A percentile compares a stretch with the other conserved stretches of the same genome.
phyloP scores from a whole-genome alignment of 2,797 vertebrate species.

The Bucorvus abyssinicus region DNA sequence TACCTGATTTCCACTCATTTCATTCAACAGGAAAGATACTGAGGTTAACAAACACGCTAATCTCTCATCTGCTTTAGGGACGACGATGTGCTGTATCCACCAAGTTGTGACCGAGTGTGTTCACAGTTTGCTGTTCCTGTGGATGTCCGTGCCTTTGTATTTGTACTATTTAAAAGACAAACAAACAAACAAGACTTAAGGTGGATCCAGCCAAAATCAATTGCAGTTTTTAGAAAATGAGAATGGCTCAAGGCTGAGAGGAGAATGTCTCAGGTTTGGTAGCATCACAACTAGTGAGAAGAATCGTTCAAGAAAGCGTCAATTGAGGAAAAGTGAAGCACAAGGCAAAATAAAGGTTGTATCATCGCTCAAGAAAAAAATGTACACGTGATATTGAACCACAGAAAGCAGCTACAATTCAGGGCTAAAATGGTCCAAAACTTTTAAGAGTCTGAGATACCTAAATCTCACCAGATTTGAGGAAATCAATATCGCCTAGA shows the following conservation, averaged over 20 bases:
- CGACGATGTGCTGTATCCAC: neutral
- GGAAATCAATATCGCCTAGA: neutral
- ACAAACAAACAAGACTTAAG: neutral
- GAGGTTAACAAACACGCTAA: constrained; percentile 13
- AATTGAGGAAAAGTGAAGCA: neutral
- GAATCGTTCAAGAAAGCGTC: neutral
- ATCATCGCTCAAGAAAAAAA: neutral
- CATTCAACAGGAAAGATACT: constrained; percentile 33
- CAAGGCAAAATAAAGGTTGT: neutral
- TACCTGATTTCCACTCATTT: constrained; percentile 37
- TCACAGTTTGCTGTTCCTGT: neutral
- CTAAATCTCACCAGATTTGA: neutral
- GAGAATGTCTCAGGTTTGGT: neutral
- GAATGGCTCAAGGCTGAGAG: neutral
- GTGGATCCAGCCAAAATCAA: neutral
- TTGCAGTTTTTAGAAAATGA: neutral
- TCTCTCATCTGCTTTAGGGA: constrained; percentile 41
- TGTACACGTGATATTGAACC: neutral
- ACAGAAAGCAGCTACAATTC: neutral
- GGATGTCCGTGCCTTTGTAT: neutral
- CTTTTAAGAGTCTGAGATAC: neutral
- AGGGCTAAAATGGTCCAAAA: neutral
- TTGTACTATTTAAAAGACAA: neutral
- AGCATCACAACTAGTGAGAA: neutral
- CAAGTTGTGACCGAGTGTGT: neutral